These are phyloP conservation scores for Listronotus oregonensis DNA, from an alignment of 1,140 invertebrate genomes.

Conservation along the genomic window DNA sequence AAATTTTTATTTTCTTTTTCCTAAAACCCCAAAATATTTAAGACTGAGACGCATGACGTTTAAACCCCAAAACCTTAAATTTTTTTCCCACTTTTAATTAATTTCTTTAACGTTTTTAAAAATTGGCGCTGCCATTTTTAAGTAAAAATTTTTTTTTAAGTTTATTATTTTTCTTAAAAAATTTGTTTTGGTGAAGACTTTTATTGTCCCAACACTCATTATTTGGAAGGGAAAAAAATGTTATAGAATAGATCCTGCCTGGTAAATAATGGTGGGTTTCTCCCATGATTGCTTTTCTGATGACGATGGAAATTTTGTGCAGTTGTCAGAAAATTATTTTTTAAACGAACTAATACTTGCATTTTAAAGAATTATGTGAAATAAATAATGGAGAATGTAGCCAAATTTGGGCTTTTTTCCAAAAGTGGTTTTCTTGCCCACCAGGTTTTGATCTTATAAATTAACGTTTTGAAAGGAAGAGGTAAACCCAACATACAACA, in stretches of 20 bases:
- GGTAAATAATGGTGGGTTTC: conserved; percentile 66
- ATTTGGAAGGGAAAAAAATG: conserved; percentile 58
- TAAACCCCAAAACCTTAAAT: no score
- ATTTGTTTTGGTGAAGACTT: conserved; percentile 53
- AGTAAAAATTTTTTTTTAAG: neutral
- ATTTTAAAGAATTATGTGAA: conserved; percentile 59
- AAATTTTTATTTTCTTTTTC: no score
- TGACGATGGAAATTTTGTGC: conserved; percentile 62
- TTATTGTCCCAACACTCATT: conserved; percentile 77
- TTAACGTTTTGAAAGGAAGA: conserved; percentile 54
- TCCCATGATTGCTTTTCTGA: conserved; percentile 62
- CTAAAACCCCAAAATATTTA: no score
- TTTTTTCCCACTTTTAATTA: no score
- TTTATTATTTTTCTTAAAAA: conserved; percentile 47
- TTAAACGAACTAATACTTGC: conserved; percentile 58
- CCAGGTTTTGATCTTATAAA: conserved; percentile 32
- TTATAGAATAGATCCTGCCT: conserved; percentile 66
- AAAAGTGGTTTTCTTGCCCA: conserved; percentile 38
- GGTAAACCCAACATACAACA: no score
- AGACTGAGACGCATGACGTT: no score
- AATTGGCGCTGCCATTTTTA: no score
- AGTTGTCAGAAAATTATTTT: conserved; percentile 63
- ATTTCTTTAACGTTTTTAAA: no score
- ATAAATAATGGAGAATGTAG: conserved; percentile 65
- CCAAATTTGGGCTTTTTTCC: conserved; percentile 43